These are phyloP conservation scores for Drosophila carrolli DNA, from an alignment of 1,140 invertebrate species.

Conservation along the genomic window DNA sequence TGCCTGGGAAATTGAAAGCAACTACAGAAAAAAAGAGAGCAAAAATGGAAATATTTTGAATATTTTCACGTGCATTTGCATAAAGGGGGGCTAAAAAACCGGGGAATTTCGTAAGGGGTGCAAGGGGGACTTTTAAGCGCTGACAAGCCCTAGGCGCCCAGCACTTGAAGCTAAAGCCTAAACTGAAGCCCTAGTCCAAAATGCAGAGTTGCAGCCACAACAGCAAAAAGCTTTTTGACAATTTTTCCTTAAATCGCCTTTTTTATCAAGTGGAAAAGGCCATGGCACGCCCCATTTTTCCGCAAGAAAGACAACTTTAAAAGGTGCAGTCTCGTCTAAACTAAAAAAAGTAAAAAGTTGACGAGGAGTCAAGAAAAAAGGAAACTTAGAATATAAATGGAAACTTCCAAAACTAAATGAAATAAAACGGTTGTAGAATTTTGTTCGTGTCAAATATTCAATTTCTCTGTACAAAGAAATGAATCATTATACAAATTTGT, in stretches of 20 bases:
- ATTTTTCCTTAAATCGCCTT: conserved; percentile 66
- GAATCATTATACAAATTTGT: too few relatives aligned
- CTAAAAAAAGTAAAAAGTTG: too few relatives aligned
- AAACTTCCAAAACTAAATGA: too few relatives aligned
- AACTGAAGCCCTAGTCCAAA: conserved; percentile 21
- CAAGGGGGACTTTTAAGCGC: conserved; percentile 7
- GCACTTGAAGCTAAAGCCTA: conserved; percentile 61
- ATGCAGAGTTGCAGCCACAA: conserved; percentile 28
- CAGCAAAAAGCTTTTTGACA: conserved; percentile 77
- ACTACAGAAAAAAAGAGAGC: conserved; percentile 32
- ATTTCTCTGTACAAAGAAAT: too few relatives aligned
- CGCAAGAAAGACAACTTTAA: conserved; percentile 12
- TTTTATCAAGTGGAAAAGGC: conserved; percentile 23
- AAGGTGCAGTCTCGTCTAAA: conserved; percentile 1
- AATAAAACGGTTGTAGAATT: too few relatives aligned
- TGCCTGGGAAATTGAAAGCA: conserved; percentile 65
- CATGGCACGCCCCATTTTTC: conserved; percentile 10
- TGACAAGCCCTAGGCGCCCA: conserved; percentile 56
- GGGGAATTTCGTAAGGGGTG: not conserved
- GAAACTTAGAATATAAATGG: too few relatives aligned
- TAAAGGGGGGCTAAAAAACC: conserved; percentile 33
- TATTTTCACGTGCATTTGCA: conserved; percentile 82
- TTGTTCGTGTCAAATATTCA: too few relatives aligned
- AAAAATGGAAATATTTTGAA: conserved; percentile 75
- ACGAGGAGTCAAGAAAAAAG: too few relatives aligned